Base-by-base conservation (phyloP, 1,140 invertebrate species). In the Drosophila albomicans region DNA sequence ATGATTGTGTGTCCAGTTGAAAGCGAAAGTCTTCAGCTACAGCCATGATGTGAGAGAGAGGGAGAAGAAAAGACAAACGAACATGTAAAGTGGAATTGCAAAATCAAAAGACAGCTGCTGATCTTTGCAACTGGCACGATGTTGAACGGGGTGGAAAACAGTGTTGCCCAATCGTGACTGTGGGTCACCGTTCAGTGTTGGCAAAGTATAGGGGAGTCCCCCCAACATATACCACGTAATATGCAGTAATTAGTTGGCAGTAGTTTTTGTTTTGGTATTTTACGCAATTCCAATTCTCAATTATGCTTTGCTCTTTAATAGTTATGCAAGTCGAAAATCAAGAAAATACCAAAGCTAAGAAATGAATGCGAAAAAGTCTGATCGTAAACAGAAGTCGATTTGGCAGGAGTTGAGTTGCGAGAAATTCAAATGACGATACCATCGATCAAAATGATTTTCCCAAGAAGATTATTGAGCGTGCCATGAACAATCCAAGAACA, bases 401-500 rank as follows among this genome's bases (percentile, higher is more conserved):
- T 6, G 8, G 5, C 10, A 1, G 7, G n/a, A 13, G 0, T 5
- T 4, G 16, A 13, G 7, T 6, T 4, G 1, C 28, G n/a, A 30
- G 20, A 20, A 32, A 52, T 30, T 25, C 1, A 52, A 52, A 52
- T 5, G 4, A 30, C n/a, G 25, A 52, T 7, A 25, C 28, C 4
- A 52, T 13, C 13, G 11, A 30, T 30, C 41, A 57, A 13, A 67
- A 56, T 20, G 49, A 67, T 32, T 20, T 57, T 28, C 64, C 52
- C 0, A 4, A 43, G 1, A 20, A 54, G 8, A 2, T 38, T 6
- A 16, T 51, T 1, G 1, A 38, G 11, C 13, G 79, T 20, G 76
- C 78, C 13, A 54, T 81, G 7, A 79, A 88, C 20, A 74, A 46
- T 62, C 64, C 1, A 49, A 41, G 8, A 77, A 65, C 30, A 77